phyloP scores from a whole-genome alignment of 2,113 vertebrate species.

The Tricholaema leucomelas region DNA sequence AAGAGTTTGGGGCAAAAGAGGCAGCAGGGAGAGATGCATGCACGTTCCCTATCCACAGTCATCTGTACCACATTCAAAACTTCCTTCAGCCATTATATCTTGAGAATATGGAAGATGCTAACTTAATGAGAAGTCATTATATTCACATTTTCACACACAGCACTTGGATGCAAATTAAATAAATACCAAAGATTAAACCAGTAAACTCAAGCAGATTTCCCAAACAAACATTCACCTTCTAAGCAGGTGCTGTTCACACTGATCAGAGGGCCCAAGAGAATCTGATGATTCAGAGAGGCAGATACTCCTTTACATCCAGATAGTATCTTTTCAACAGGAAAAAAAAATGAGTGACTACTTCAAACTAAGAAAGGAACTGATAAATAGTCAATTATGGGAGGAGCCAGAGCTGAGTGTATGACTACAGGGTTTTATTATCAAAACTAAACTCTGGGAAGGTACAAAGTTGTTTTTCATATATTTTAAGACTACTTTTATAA shows the following conservation, averaged over 20 bases:
- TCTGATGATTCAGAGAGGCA: background rate
- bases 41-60: background rate
- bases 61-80: background rate
- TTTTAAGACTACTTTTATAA: conserved; percentile 4
- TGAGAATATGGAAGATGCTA: conserved; percentile 35
- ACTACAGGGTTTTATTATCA: background rate
- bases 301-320: background rate
- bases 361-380: background rate
- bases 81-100: background rate
- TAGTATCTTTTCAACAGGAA: background rate
- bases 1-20: conserved; percentile 7
- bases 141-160: conserved; percentile 42
- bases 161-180: conserved; percentile 48
- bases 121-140: conserved; percentile 47
- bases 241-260: background rate
- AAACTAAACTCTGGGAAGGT: background rate
- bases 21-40: conserved; percentile 15
- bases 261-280: background rate
- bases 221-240: background rate
- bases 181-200: conserved; percentile 27
- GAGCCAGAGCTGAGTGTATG: background rate
- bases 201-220: background rate
- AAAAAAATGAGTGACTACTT: background rate
- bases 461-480: background rate
- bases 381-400: background rate